phyloP scores from a whole-genome alignment of 2,888 invertebrate species.

The Apocheima hispidaria region DNA sequence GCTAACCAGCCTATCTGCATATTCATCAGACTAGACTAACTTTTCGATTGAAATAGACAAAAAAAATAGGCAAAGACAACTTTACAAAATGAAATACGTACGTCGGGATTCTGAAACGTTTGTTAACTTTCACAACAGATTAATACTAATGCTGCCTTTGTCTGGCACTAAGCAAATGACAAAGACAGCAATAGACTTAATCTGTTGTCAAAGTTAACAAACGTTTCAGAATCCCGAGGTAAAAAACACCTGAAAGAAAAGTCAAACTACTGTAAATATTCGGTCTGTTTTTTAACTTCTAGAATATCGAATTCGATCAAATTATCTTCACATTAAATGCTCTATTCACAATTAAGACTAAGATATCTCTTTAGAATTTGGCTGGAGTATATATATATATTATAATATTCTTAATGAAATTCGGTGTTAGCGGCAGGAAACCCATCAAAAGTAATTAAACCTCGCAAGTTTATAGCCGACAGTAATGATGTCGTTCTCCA shows the following conservation, averaged over 20 bases:
- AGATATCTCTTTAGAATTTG: slow-evolving; percentile 18
- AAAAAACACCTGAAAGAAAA: not conserved
- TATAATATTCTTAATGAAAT: slow-evolving; percentile 40
- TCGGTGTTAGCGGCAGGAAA: slow-evolving; percentile 28
- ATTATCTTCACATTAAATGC: not conserved
- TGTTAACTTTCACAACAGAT: no score
- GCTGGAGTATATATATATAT: slow-evolving; percentile 22
- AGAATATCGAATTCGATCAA: not conserved
- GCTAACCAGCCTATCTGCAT: slow-evolving; percentile 22
- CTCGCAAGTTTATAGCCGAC: slow-evolving; percentile 36
- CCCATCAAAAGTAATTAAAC: slow-evolving; percentile 39
- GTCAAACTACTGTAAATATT: not conserved
- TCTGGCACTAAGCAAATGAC: no score
- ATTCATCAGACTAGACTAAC: slow-evolving; percentile 21
- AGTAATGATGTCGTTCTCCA: slow-evolving; percentile 18
- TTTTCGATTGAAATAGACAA: not conserved
- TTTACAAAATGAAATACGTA: not conserved
- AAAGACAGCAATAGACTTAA: no score
- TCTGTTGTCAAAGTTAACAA: no score
- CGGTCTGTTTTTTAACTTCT: not conserved
- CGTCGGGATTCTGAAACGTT: no score
- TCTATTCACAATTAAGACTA: slow-evolving; percentile 1
- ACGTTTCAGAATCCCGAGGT: no score
- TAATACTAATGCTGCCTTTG: no score
- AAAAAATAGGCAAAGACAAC: not conserved